Percentiles rank a stretch among this genome's conserved stretches.
phyloP scores from a whole-genome alignment of 2,888 invertebrate genomes.

The Catotricha subobsoleta region DNA sequence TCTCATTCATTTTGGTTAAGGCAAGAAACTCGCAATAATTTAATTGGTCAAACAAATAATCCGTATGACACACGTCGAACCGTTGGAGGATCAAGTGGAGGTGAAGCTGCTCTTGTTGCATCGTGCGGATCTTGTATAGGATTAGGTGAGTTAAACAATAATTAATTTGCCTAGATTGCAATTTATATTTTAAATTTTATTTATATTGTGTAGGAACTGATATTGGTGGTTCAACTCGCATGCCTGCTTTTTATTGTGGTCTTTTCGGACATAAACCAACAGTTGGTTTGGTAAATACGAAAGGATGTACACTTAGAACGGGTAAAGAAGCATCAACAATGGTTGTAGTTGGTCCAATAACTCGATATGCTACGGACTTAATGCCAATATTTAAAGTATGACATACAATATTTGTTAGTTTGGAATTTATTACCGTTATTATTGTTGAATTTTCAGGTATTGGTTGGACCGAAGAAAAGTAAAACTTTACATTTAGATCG shows the following conservation, averaged over 20 bases:
- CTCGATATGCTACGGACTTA: conserved; percentile 61
- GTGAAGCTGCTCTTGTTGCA: conserved; percentile 59
- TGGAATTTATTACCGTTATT: background rate
- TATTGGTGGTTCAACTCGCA: conserved; percentile 90
- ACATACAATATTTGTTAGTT: background rate
- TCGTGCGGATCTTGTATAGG: conserved; percentile 69
- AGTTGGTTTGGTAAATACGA: conserved; percentile 36
- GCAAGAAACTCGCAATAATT: conserved; percentile 71
- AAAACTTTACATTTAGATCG: conserved; percentile 38
- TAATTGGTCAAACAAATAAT: conserved; percentile 80
- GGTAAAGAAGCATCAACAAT: conserved; percentile 54
- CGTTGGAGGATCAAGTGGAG: conserved; percentile 86
- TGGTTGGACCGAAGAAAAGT: conserved; percentile 32
- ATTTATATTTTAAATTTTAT: no score
- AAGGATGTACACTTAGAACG: conserved; percentile 49
- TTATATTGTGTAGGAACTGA: conserved; percentile 44
- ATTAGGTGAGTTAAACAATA: no score
- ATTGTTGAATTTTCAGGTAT: conserved; percentile 13
- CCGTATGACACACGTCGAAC: conserved; percentile 75
- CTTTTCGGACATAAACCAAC: conserved; percentile 69
- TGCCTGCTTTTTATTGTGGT: conserved; percentile 74
- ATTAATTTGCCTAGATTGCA: no score
- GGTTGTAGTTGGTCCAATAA: conserved; percentile 69
- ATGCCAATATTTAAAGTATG: conserved; percentile 53
- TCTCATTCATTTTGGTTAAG: conserved; percentile 16